Evolutionary conservation across 2,888 invertebrate genomes (phyloP).

Genomic region (Drosophila formosana): DNA sequence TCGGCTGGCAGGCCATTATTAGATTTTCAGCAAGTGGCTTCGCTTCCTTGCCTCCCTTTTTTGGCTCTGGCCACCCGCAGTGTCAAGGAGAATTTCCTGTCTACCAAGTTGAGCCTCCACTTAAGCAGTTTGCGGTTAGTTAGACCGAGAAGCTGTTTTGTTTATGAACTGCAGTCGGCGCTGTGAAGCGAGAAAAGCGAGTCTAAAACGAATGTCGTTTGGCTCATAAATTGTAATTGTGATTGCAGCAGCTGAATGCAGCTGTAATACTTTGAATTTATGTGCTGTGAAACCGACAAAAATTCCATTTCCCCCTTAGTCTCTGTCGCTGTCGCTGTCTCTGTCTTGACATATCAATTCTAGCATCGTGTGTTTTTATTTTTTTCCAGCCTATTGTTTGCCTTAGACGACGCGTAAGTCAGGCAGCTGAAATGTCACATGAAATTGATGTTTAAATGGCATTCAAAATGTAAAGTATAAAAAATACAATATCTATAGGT

Average conservation of each 20-base stretch:
- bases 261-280: slow-evolving; percentile 32
- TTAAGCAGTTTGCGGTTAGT: slow-evolving; percentile 77
- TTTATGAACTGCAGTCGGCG: slow-evolving; percentile 50
- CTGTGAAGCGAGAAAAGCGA: slow-evolving; percentile 34
- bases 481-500: slow-evolving; percentile 11
- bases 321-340: too few relatives aligned
- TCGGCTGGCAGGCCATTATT: slow-evolving; percentile 64
- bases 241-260: slow-evolving; percentile 28
- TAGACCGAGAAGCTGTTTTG: slow-evolving; percentile 64
- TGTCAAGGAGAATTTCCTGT: slow-evolving; percentile 47
- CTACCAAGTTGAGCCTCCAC: slow-evolving; percentile 24
- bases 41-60: background rate
- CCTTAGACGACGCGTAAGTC: slow-evolving; percentile 65
- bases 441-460: slow-evolving; percentile 73
- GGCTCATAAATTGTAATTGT: slow-evolving; percentile 50
- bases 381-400: slow-evolving; percentile 27
- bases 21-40: slow-evolving; percentile 75
- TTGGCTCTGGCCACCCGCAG: slow-evolving; percentile 17
- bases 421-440: slow-evolving; percentile 68
- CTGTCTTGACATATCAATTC: slow-evolving; percentile 8
- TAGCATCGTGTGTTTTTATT: background rate
- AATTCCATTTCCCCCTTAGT: background rate
- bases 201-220: slow-evolving; percentile 14
- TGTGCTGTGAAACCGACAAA: slow-evolving; percentile 43
- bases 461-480: slow-evolving; percentile 61